A percentile compares a stretch with the other conserved stretches of the same genome.
These are phyloP conservation scores for Hoplostethus mediterraneus DNA, from an alignment of 2,797 vertebrate genomes.

Conservation along the genomic window DNA sequence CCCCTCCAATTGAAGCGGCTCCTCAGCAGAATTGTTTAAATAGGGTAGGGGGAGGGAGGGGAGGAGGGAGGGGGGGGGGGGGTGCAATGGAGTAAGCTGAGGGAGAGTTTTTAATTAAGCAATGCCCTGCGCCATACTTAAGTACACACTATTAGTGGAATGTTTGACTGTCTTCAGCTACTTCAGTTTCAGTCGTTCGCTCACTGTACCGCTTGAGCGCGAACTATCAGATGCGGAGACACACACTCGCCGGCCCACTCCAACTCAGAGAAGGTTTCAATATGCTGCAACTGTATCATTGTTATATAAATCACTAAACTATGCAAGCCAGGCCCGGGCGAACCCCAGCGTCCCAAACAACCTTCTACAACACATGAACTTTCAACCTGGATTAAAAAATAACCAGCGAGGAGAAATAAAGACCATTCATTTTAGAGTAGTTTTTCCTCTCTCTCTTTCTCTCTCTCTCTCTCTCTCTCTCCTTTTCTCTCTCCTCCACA, in stretches of 20 bases:
- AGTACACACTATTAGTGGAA: constrained; percentile 62
- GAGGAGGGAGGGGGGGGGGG: constrained; percentile 47
- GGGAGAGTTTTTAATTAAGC: constrained; percentile 79
- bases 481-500: constrained; percentile 85
- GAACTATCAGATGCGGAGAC: constrained; percentile 29
- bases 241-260: constrained; percentile 5
- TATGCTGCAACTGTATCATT: constrained; percentile 25
- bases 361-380: constrained; percentile 75
- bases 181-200: constrained; percentile 49
- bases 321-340: constrained; percentile 45
- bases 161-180: constrained; percentile 53
- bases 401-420: constrained; percentile 75
- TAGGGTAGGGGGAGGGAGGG: constrained; percentile 59
- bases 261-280: constrained; percentile 45
- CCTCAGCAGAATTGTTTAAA: constrained; percentile 69
- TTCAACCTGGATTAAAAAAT: constrained; percentile 68
- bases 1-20: constrained; percentile 59
- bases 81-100: constrained; percentile 52
- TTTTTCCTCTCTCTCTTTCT: constrained; percentile 57
- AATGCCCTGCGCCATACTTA: constrained; percentile 64
- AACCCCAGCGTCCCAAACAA: constrained; percentile 71
- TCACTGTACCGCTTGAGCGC: constrained; percentile 38
- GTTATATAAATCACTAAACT: constrained; percentile 60
- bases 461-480: constrained; percentile 63
- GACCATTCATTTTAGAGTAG: constrained; percentile 70